Conservation (phyloP, 2,888 invertebrate genomes). For the Morinoia aosen region DNA sequence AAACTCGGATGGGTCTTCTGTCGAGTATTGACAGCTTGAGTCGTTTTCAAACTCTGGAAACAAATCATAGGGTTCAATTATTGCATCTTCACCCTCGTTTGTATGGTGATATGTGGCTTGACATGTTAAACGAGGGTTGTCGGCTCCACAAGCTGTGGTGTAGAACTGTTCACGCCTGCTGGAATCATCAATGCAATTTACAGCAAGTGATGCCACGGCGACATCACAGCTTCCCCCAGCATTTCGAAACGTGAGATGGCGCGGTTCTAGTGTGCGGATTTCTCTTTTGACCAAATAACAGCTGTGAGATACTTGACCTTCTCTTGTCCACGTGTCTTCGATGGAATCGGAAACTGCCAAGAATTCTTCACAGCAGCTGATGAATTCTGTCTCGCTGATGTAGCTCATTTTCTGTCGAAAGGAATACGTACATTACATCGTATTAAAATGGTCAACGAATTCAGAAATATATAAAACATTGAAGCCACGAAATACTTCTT, state of each 20-base stretch:
- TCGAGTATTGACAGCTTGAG: not conserved
- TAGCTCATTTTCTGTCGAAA: conserved; percentile 25
- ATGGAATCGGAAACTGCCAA: not conserved
- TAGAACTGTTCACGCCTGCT: not conserved
- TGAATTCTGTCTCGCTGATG: not conserved
- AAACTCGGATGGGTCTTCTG: not conserved
- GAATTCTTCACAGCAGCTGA: not conserved
- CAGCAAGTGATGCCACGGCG: not conserved
- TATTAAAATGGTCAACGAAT: not conserved
- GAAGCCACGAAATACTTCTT: too few relatives aligned
- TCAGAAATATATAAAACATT: not conserved
- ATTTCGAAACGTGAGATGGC: not conserved
- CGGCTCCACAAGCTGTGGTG: not conserved
- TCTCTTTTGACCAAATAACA: conserved; percentile 4
- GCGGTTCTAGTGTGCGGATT: not conserved
- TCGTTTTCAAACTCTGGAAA: not conserved
- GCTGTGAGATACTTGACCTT: not conserved
- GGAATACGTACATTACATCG: not conserved
- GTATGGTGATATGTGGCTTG: not conserved
- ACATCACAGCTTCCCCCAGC: not conserved
- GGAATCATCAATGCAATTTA: not conserved
- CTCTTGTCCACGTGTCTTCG: conserved; percentile 27
- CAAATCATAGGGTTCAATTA: not conserved
- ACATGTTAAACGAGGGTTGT: not conserved
- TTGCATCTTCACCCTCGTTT: not conserved